phyloP scores from a whole-genome alignment of 2,113 vertebrate species.

The Sminthopsis crassicaudata region DNA sequence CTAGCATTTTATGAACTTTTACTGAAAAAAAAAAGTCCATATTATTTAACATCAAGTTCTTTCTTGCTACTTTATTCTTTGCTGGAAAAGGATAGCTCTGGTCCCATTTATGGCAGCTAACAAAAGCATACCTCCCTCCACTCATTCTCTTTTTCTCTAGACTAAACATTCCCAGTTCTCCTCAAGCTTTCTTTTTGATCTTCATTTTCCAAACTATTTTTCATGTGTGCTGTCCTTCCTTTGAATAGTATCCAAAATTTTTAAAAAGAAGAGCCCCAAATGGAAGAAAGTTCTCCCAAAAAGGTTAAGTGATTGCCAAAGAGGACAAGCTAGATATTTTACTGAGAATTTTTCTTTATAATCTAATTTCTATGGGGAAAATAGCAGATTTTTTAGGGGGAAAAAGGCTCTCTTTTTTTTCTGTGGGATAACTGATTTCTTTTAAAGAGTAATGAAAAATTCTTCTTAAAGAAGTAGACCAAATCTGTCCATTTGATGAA shows the following conservation, averaged over 20 bases:
- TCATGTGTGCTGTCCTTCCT: constrained; percentile 56
- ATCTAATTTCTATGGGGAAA: constrained; percentile 33
- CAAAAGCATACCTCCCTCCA: constrained; percentile 53
- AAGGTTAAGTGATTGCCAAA: constrained; percentile 32
- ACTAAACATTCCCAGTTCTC: constrained; percentile 75
- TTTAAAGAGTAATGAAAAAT: background rate
- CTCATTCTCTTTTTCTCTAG: constrained; percentile 63
- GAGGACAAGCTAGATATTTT: constrained; percentile 14
- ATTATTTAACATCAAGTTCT: constrained; percentile 13
- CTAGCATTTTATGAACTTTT: background rate
- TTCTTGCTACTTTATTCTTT: constrained; percentile 11
- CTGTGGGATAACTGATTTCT: background rate
- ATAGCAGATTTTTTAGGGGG: background rate
- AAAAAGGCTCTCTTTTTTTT: background rate
- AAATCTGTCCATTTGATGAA: background rate
- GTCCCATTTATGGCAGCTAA: constrained; percentile 45
- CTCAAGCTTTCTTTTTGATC: constrained; percentile 70
- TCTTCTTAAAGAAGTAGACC: background rate
- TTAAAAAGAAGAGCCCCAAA: constrained; percentile 44
- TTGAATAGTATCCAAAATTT: constrained; percentile 61
- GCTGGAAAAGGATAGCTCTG: constrained; percentile 34
- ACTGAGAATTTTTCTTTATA: constrained; percentile 7
- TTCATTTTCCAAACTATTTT: constrained; percentile 75
- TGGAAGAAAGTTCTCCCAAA: constrained; percentile 54
- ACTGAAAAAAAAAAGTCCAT: background rate